phyloP scores from a whole-genome alignment of 2,888 invertebrate species.

The Drosophila rubida region DNA sequence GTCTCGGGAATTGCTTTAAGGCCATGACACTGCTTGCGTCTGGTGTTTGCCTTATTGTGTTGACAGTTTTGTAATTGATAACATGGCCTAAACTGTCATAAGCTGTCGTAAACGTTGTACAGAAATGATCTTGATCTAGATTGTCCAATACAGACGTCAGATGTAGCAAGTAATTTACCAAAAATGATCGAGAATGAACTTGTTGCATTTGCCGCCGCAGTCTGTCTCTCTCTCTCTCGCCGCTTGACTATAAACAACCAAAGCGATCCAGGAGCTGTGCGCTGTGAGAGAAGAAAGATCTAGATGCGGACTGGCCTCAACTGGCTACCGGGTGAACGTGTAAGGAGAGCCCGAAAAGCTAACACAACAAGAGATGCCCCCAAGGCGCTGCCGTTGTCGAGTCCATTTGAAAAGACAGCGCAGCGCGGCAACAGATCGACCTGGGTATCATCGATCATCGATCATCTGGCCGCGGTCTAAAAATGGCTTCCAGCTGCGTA shows the following conservation, averaged over 20 bases:
- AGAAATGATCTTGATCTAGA: conserved; percentile 71
- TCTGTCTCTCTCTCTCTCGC: conserved; percentile 9
- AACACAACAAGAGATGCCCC: conserved; percentile 65
- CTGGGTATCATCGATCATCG: conserved; percentile 79
- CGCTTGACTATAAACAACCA: conserved; percentile 41
- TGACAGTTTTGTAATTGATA: conserved; percentile 72
- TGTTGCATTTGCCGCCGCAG: conserved; percentile 63
- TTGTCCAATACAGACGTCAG: conserved; percentile 80
- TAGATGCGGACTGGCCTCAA: conserved; percentile 1
- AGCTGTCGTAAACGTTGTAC: conserved; percentile 67
- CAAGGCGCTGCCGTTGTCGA: conserved; percentile 74
- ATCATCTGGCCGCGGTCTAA: conserved; percentile 75
- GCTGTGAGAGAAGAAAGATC: conserved; percentile 26
- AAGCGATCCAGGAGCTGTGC: conserved; percentile 22
- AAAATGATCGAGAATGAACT: conserved; percentile 72
- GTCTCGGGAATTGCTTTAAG: conserved; percentile 22
- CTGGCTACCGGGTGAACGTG: conserved; percentile 53
- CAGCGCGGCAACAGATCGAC: conserved; percentile 58
- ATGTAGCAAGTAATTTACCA: conserved; percentile 74
- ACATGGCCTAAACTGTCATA: conserved; percentile 71
- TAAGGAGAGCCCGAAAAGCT: conserved; percentile 72
- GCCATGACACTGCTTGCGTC: conserved; percentile 21
- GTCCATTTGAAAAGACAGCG: conserved; percentile 75
- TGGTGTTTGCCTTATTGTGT: conserved; percentile 44
- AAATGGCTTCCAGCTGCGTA: conserved; percentile 81